phyloP scores from a whole-genome alignment of 2,888 invertebrate species.

The Raillietiella orientalis region DNA sequence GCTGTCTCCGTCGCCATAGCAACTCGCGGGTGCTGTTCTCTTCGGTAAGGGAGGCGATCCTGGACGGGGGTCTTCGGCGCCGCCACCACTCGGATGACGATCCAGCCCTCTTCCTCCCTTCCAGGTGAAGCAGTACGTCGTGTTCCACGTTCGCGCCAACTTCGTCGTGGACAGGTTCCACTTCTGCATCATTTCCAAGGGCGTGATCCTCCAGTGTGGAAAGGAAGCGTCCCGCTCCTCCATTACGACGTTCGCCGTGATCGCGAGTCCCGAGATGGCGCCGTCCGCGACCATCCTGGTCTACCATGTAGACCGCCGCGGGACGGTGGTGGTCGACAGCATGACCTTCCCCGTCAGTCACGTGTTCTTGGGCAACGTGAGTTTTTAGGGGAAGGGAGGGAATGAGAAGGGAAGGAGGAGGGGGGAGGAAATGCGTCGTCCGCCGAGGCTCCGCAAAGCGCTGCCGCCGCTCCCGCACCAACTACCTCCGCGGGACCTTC shows the following conservation, averaged over 20 bases:
- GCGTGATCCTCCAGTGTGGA: constrained; percentile 50
- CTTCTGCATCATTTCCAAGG: constrained; percentile 71
- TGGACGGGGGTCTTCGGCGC: no score
- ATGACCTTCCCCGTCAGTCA: constrained; percentile 90
- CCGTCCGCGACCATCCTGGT: constrained; percentile 67
- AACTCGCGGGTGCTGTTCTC: no score
- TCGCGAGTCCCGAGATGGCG: constrained; percentile 21
- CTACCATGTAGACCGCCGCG: constrained; percentile 38
- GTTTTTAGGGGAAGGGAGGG: no score
- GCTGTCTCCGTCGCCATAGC: no score
- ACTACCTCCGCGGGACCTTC: no score
- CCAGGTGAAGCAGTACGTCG: constrained; percentile 69
- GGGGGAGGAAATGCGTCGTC: no score
- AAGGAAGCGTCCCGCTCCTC: constrained; percentile 21
- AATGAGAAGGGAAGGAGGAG: no score
- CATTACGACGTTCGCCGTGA: constrained; percentile 14
- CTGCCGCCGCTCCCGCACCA: no score
- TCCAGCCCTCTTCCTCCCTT: no score
- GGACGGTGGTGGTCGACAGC: constrained; percentile 62
- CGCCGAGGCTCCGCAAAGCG: no score
- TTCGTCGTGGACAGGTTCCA: constrained; percentile 61
- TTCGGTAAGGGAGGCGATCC: no score
- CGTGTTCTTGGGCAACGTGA: constrained; percentile 58
- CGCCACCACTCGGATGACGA: no score
- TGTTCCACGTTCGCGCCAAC: constrained; percentile 73